Evolutionary conservation across 2,888 invertebrate genomes (phyloP).

Genomic region (Cheiracanthium punctorium): DNA sequence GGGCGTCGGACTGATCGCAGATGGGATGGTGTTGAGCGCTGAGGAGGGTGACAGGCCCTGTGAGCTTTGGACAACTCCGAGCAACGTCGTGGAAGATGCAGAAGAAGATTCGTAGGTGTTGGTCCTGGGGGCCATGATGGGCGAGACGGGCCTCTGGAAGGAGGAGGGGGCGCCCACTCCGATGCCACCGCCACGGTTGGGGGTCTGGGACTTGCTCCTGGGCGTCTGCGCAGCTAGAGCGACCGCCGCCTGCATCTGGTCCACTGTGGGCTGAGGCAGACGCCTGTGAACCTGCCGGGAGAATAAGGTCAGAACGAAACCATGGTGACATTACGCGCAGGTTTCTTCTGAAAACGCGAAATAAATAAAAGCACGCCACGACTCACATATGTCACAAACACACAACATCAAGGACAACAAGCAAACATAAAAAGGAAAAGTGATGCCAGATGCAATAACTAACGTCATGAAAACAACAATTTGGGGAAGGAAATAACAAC

Average conservation of each 20-base stretch:
- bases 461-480: no score
- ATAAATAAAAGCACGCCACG: no score
- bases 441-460: no score
- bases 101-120: not conserved
- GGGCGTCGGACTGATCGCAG: conserved; percentile 34
- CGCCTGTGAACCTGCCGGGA: conserved; percentile 67
- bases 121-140: conserved; percentile 44
- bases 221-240: conserved; percentile 71
- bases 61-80: conserved; percentile 22
- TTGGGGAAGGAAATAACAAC: no score
- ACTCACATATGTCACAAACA: no score
- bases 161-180: conserved; percentile 22
- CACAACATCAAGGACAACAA: no score
- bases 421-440: no score
- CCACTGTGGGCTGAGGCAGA: conserved; percentile 72
- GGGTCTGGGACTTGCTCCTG: conserved; percentile 64
- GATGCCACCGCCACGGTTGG: conserved; percentile 24
- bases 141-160: conserved; percentile 62
- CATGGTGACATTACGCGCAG: no score
- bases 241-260: conserved; percentile 72
- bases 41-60: conserved; percentile 7
- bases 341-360: no score
- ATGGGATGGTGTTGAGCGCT: conserved; percentile 14
- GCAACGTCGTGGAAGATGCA: conserved; percentile 17
- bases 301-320: no score